Evolutionary conservation across 2,888 invertebrate species (phyloP).

Genomic region (Podabrus alpinus): DNA sequence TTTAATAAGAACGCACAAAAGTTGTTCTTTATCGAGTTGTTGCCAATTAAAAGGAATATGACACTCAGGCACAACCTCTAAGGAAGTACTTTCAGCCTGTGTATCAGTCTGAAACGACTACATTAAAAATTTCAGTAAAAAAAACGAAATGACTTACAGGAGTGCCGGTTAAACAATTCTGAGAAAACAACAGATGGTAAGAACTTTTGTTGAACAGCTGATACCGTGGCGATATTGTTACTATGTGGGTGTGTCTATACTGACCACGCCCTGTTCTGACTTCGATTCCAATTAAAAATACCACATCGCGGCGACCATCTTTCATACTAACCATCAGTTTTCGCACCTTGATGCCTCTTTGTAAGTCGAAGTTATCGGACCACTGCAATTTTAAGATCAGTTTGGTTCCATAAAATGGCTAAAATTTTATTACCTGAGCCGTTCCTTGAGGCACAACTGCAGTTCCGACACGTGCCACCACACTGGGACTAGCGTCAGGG

Average conservation of each 20-base stretch:
- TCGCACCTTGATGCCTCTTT: constrained; percentile 52
- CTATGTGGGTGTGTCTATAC: constrained; percentile 88
- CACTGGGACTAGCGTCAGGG: constrained; percentile 79
- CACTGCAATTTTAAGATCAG: constrained; percentile 59
- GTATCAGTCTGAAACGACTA: constrained; percentile 64
- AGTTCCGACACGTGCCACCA: constrained; percentile 78
- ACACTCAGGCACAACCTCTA: constrained; percentile 83
- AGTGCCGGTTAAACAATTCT: constrained; percentile 79
- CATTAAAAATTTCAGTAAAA: not conserved
- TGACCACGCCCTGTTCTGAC: constrained; percentile 86
- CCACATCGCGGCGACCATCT: constrained; percentile 69
- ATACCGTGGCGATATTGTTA: constrained; percentile 90
- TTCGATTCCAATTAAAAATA: constrained; percentile 87
- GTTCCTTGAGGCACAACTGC: constrained; percentile 58
- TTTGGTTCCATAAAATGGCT: not conserved
- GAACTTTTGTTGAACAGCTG: constrained; percentile 88
- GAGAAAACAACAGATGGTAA: constrained; percentile 82
- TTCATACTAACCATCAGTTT: constrained; percentile 63
- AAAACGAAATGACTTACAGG: constrained; percentile 60
- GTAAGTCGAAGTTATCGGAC: constrained; percentile 86
- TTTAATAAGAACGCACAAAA: constrained; percentile 82
- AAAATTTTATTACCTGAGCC: constrained; percentile 58
- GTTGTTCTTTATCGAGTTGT: constrained; percentile 83
- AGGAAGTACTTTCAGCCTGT: constrained; percentile 63
- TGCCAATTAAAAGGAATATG: constrained; percentile 98